These are phyloP conservation scores for Sardinella longiceps DNA, from an alignment of 2,797 vertebrate species.

Conservation along the genomic window DNA sequence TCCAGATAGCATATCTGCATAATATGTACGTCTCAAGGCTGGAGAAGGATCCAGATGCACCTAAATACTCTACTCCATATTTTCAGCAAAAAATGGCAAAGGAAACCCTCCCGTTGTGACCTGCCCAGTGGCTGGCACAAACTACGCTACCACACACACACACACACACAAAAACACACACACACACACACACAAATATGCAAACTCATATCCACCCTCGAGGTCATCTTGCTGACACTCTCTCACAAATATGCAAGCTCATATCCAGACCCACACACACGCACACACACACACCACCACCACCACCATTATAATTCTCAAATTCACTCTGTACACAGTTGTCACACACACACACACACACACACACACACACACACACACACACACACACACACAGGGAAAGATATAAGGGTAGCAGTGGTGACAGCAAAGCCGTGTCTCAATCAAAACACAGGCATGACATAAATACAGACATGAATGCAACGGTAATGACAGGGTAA, in stretches of 20 bases:
- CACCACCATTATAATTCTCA: background rate
- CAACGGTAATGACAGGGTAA: background rate
- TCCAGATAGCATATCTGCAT: background rate
- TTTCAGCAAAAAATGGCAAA: background rate
- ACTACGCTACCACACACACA: background rate
- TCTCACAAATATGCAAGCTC: background rate
- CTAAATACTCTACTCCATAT: background rate
- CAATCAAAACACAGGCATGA: background rate
- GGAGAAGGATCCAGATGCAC: background rate
- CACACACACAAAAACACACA: background rate
- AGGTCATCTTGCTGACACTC: background rate
- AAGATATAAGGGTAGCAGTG: background rate
- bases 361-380: background rate
- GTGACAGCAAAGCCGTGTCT: background rate
- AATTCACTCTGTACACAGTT: background rate
- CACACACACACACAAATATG: conserved; percentile 1
- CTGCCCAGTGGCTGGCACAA: background rate
- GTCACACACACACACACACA: background rate
- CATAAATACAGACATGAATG: background rate
- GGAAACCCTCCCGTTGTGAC: background rate
- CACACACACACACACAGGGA: background rate
- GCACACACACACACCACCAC: too few relatives aligned
- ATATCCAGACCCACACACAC: background rate
- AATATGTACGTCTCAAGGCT: background rate
- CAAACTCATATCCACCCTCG: background rate